phyloP scores from a whole-genome alignment of 2,797 vertebrate species.

The Chromobotia macracanthus region DNA sequence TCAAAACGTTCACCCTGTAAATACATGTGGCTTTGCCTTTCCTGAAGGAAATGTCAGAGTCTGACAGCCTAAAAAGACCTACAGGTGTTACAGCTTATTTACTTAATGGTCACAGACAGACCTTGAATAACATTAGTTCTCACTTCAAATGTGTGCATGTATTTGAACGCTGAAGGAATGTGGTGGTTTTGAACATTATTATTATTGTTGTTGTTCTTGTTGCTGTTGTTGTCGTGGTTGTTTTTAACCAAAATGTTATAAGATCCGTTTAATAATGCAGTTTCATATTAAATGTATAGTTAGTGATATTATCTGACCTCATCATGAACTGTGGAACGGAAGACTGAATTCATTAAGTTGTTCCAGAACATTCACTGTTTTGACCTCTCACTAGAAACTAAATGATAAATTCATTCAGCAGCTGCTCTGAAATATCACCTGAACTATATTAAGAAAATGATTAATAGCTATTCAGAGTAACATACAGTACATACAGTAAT shows the following conservation, averaged over 20 bases:
- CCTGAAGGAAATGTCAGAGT: slow-evolving; percentile 61
- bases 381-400: not conserved
- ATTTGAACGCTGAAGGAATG: slow-evolving; percentile 44
- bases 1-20: slow-evolving; percentile 62
- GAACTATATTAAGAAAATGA: not conserved
- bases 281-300: not conserved
- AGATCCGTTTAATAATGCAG: not conserved
- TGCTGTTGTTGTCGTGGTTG: not conserved
- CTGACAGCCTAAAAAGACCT: slow-evolving; percentile 59
- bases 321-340: no score
- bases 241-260: not conserved
- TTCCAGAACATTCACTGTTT: not conserved
- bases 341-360: not conserved
- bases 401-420: not conserved
- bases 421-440: not conserved
- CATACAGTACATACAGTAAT: not conserved
- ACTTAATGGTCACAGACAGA: slow-evolving; percentile 62
- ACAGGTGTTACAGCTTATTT: slow-evolving; percentile 69
- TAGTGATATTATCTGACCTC: not conserved
- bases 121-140: slow-evolving; percentile 28
- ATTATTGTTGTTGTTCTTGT: not conserved
- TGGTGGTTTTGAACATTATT: slow-evolving; percentile 4
- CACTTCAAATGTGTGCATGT: slow-evolving; percentile 49
- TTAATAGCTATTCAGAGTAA: not conserved
- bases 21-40: slow-evolving; percentile 63